Evolutionary conservation across 1,140 invertebrate genomes (phyloP).

Genomic region (Centruroides vittatus): DNA sequence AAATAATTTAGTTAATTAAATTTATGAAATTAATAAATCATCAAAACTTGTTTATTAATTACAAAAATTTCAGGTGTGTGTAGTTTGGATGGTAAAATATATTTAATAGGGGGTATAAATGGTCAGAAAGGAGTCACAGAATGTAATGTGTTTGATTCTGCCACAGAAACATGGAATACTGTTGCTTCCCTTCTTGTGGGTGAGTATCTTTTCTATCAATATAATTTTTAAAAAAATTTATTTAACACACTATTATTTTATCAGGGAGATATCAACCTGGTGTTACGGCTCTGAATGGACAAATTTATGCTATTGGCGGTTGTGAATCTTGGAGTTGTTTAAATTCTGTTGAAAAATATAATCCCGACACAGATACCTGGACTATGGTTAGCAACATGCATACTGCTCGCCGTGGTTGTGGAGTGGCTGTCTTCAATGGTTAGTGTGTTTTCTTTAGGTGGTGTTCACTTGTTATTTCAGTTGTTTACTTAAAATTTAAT

Average conservation of each 20-base stretch:
- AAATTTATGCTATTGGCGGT: conserved; percentile 38
- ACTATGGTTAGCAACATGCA: conserved; percentile 22
- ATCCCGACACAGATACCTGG: conserved; percentile 34
- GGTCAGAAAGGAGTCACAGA: conserved; percentile 55
- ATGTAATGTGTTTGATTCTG: conserved; percentile 55
- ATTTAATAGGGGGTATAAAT: conserved; percentile 66
- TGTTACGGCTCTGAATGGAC: conserved; percentile 30
- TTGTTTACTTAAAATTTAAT: no score
- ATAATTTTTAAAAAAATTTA: not conserved
- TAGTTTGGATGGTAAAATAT: conserved; percentile 48
- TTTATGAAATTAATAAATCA: not conserved
- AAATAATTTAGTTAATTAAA: conserved; percentile 2
- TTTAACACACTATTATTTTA: conserved; percentile 4
- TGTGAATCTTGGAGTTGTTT: conserved; percentile 41
- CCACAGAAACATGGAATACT: conserved; percentile 43
- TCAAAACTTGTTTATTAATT: not conserved
- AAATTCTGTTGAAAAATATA: conserved; percentile 38
- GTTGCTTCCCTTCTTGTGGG: conserved; percentile 49
- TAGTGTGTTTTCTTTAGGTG: conserved; percentile 3
- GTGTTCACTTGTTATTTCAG: no score
- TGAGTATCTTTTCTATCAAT: conserved; percentile 21
- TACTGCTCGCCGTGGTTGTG: conserved; percentile 42
- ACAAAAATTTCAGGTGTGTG: conserved; percentile 43
- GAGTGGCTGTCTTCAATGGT: conserved; percentile 46
- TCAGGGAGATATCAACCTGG: conserved; percentile 58